Percentiles rank a stretch among this genome's conserved stretches.
Evolutionary conservation across 2,797 vertebrate species (phyloP).

Genomic region (Tympanoctomys barrerae): DNA sequence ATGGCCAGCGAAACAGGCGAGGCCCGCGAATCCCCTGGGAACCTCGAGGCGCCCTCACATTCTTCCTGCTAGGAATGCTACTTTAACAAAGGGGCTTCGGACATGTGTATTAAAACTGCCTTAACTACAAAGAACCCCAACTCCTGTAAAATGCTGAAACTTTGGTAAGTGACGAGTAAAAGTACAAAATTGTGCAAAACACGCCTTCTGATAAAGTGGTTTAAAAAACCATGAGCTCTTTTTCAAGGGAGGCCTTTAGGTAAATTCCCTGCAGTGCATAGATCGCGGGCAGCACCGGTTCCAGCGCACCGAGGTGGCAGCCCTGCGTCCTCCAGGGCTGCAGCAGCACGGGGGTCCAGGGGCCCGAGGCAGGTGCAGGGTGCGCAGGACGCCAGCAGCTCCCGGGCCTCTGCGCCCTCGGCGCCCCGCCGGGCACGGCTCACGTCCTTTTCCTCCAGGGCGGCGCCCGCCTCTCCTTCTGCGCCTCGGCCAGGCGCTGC

Average conservation of each 20-base stretch:
- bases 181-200: constrained; percentile 68
- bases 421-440: constrained; percentile 79
- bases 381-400: neutral
- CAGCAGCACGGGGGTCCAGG: neutral
- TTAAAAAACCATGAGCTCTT: neutral
- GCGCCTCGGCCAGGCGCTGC: constrained; percentile 89
- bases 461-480: constrained; percentile 87
- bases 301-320: accelerated
- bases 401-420: neutral
- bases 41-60: neutral
- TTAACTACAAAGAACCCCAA: constrained; percentile 7
- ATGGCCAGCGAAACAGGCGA: neutral
- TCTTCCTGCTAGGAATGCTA: constrained; percentile 39
- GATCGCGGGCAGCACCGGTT: neutral
- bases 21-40: neutral
- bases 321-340: accelerated
- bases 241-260: neutral
- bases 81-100: constrained; percentile 20
- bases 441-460: constrained; percentile 86
- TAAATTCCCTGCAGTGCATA: accelerated
- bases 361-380: neutral
- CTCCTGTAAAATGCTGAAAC: constrained; percentile 4
- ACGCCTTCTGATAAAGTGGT: constrained; percentile 32
- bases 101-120: constrained; percentile 21
- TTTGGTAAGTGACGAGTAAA: constrained; percentile 16